Evolutionary conservation across 1,140 invertebrate species (phyloP), one percentile per base, ranked within the genome.

Genomic region (Drosophila parabipectinata): DNA sequence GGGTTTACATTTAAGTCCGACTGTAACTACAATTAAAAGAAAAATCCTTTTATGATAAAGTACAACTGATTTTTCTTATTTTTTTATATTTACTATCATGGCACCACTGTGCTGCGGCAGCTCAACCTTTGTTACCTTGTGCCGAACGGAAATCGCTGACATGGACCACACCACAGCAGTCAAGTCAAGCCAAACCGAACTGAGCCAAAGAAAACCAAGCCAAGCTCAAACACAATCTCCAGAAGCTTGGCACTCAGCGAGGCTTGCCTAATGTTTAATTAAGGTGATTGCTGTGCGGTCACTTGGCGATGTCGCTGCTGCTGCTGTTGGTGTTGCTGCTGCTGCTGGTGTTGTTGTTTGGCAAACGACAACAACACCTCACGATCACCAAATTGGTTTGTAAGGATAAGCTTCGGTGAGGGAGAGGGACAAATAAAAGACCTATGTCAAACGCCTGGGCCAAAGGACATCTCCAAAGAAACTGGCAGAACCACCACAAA

Each of bases 241-340:
- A 54, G 78, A 76, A 71, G 72, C 57, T 59, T 67, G 56, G 69
- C 76, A 81, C 61, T 56, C 78, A 85, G 66, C 71, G 82, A 85
- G 75, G 83, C 83, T 87, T 88, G 83, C 84, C 83, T 88, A 88
- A 88, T 88, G 83, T 88, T 88, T 88, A 88, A 88, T 88, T 88
- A 88, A 88, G 84, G 83, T 88, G 83, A 88, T 88, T 88, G 83
- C 84, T 83, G 83, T 81, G 79, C 82, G 83, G 82, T 82, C 80
- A 87, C 73, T 61, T 69, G 67, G 67, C 84, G 82, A 56, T 77
- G 77, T 71, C 66, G 71, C 67, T 60, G 76, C 30, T 66, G 69
- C 47, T 48, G 62, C 39, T 48, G 44, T 0, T 50, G 48, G 1
- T 60, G 32, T 3, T 39, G 57, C 8, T 18, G 44, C 7, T 60